Percentiles rank a stretch among this genome's conserved stretches.
phyloP scores from a whole-genome alignment of 2,888 invertebrate species.

The Drosophila birchii region DNA sequence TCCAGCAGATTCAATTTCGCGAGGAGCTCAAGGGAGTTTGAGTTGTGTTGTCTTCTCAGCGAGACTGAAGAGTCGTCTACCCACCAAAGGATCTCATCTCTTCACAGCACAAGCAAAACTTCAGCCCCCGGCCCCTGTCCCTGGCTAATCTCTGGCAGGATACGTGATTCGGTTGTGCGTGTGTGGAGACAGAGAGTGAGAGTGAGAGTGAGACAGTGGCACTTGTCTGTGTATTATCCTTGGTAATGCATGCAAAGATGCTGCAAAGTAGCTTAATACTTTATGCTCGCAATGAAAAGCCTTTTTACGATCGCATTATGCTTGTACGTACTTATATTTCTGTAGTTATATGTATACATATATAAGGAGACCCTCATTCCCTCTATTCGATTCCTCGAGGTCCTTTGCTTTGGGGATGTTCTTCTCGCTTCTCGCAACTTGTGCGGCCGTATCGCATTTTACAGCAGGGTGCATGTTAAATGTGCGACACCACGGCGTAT shows the following conservation, averaged over 20 bases:
- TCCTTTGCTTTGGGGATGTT: background rate
- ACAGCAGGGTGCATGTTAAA: constrained; percentile 75
- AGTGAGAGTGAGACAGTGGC: constrained; percentile 14
- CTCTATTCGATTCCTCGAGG: constrained; percentile 26
- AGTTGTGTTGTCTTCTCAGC: constrained; percentile 1
- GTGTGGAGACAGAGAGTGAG: background rate
- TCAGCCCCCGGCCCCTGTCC: no score
- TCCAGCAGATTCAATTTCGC: constrained; percentile 74
- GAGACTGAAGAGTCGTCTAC: background rate
- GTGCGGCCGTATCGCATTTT: constrained; percentile 65
- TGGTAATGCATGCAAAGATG: constrained; percentile 80
- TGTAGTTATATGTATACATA: constrained; percentile 50
- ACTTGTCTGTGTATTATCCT: constrained; percentile 74
- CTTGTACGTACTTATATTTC: constrained; percentile 77
- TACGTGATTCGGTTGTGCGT: constrained; percentile 11
- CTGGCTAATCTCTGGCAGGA: constrained; percentile 10
- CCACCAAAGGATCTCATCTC: constrained; percentile 8
- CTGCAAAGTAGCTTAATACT: constrained; percentile 83
- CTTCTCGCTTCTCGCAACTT: no score
- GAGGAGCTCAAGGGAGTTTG: constrained; percentile 3
- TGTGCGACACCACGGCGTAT: constrained; percentile 73
- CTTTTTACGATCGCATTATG: constrained; percentile 83
- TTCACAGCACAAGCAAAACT: background rate
- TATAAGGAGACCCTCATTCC: background rate
- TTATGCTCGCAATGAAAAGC: constrained; percentile 81